Conservation (phyloP, 1,140 invertebrate genomes). For the Trachymyrmex septentrionalis region DNA sequence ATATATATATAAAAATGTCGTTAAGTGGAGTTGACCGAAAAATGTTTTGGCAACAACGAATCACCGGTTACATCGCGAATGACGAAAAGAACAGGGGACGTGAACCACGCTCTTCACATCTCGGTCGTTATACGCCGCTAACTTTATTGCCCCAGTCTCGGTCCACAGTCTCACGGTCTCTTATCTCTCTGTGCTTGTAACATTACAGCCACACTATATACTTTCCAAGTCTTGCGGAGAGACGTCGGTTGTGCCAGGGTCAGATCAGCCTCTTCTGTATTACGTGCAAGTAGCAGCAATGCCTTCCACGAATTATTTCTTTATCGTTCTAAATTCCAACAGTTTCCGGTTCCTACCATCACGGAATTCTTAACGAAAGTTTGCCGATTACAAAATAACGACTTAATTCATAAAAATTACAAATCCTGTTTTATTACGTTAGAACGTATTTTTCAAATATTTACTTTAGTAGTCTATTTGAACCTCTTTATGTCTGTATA, state of each 20-base stretch:
- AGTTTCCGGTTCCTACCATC: constrained; percentile 25
- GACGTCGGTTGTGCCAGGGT: constrained; percentile 28
- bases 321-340: constrained; percentile 33
- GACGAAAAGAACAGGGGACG: constrained; percentile 27
- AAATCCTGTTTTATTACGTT: neutral
- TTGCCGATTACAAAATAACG: neutral
- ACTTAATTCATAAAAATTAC: neutral
- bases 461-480: neutral
- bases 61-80: constrained; percentile 12
- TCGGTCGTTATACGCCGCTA: constrained; percentile 33
- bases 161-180: constrained; percentile 46
- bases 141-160: constrained; percentile 62
- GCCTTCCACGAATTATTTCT: constrained; percentile 57
- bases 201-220: constrained; percentile 60
- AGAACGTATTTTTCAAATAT: neutral
- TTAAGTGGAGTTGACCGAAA: neutral
- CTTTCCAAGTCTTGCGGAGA: constrained; percentile 38
- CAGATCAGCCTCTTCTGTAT: constrained; percentile 51
- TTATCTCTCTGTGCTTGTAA: constrained; percentile 64
- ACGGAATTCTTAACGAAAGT: constrained; percentile 17
- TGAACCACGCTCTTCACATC: constrained; percentile 41
- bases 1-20: neutral
- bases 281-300: constrained; percentile 47
- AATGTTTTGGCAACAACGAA: neutral
- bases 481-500: neutral